Base-by-base conservation (phyloP, 1,140 invertebrate genomes). In the Armadillidium nasatum region DNA sequence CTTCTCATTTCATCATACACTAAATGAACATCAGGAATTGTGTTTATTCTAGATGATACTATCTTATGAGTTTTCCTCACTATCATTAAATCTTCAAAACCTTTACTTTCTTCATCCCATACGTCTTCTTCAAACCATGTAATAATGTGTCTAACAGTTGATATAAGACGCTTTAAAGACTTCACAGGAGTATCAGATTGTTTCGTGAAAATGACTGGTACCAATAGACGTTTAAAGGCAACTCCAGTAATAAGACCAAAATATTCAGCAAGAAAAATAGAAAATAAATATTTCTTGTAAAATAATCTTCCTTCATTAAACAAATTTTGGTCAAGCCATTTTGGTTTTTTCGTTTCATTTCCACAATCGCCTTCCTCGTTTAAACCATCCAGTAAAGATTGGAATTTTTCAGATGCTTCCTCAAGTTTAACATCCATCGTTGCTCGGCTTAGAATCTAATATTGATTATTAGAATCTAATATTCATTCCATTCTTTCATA, bases 81-180 rank as follows among this genome's bases (percentile, higher is more conserved):
- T 44, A 69, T 74, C 44, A 79, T 68, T 15, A 83, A 76, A 10
- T 78, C 78, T 13, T 82, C 73, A 46, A 80, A 77, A 13, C 81
- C 81, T 6, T 72, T 54, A 33, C 81, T 77, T 9, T 76, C 71
- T 22, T 67, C 23, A 43, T 81, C 74, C 77, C 79, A 83, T 10
- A 83, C 78, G 44, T 82, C 78, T 19, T 82, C 82, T 71, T 82
- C 79, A 54, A 83, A 84, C 85, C 85, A 86, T 2, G 75, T 46
- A 21, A 82, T 74, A 4, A 85, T 78, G 69, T 85, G 82, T 0
- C 80, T 43, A 15, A 83, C 72, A 10, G 85, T 85, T 13, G 73
- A 77, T 33, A 85, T 44, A 33, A 85, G 85, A 11, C 85, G 80
- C 19, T 73, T 74, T 22, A 84, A 82, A 7, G 84, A 78, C 33